Evolutionary conservation across 2,797 vertebrate genomes (phyloP), one percentile per base, ranked within the genome.

Genomic region (Philypnodon macrostomus): DNA sequence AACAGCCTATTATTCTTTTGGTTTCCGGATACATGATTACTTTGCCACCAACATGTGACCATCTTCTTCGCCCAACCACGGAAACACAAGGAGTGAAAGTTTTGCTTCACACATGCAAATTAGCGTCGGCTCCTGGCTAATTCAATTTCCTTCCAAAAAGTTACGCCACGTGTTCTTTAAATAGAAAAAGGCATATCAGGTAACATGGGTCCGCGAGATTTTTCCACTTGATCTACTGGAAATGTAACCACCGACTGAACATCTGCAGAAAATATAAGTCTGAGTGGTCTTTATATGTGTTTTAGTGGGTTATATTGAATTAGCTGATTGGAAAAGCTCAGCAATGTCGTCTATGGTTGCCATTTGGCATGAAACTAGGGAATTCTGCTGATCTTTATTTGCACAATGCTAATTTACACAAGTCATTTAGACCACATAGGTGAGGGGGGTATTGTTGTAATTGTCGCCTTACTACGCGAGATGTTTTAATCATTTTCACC

Each of bases 151-250:
- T 21, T 10, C 23, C 9, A n/a, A 27, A 44, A 63, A 58, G 38
- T 38, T 37, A 38, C 45, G 50, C 18, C 63, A 31, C 32, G 14
- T 46, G 46, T 46, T 33, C 18, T 21, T 11, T 9, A 13, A 31
- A 19, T 19, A 19, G 8, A 12, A 67, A 56, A 63, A 47, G n/a
- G 50, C 40, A 52, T 36, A 74, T 78, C 74, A 58, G 59, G 73
- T 77, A 47, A 69, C 73, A 39, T 16, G 47, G 26, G 1, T 49
- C 14, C 26, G 41, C 58, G 61, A 58, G 57, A 48, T 52, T 69
- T 84, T 86, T 85, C 80, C 83, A 73, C 63, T 74, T 65, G 64
- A 47, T 61, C 48, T 26, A 23, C 52, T 79, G 77, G 63, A 67
- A 72, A 67, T 47, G 52, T n/a, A 62, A 68, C 64, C 57, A 18